Base-by-base conservation (phyloP, 2,888 invertebrate species). In the Eupithecia subumbrata region DNA sequence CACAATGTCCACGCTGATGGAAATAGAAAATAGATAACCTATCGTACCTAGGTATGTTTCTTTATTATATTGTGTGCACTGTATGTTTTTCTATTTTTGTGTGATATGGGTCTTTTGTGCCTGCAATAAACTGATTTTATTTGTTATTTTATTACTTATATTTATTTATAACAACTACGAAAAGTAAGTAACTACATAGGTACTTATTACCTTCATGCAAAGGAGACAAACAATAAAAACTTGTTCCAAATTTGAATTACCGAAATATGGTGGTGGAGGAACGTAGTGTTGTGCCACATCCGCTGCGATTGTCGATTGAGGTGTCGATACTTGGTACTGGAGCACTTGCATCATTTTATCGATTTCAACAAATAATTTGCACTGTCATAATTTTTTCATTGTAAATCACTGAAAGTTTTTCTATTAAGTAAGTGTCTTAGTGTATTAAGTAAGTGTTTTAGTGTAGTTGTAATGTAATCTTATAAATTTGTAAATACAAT, bases 291-390 rank as follows among this genome's bases (percentile, higher is more conserved):
- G 94, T 43, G 92, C 88, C 73, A 94, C 91, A 63, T 94, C 92
- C 25, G 91, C 90, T 45, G 95, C 91, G 74, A 95, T 89, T 56
- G 91, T 92, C 82, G 95, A 93, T 82, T 96, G 95, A 0, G 92
- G 92, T 75, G 94, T 89, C 80, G 95, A 92, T 83, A 96, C 95
- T 88, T 96, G 95, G 87, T 96, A 96, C 83, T 96, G 96, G 75
- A 96, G 93, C 80, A 96, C 95, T 94, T 96, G 96, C 96, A 96
- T 96, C 82, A 96, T 95, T 74, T 64, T 74, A 70, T 66, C 69
- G 37, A 64, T 69, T 11, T 56, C 12, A 34, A 45, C n/a, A 22
- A 22, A 43, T 68, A 40, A 43, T 22, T 43, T 40, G 5, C 68
- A 45, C n/a, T 37, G 67, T 68, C 68, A 68, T 68, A 68, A 68